Evolutionary conservation across 2,888 invertebrate species (phyloP).

Genomic region (Drosophila parthenogenetica): DNA sequence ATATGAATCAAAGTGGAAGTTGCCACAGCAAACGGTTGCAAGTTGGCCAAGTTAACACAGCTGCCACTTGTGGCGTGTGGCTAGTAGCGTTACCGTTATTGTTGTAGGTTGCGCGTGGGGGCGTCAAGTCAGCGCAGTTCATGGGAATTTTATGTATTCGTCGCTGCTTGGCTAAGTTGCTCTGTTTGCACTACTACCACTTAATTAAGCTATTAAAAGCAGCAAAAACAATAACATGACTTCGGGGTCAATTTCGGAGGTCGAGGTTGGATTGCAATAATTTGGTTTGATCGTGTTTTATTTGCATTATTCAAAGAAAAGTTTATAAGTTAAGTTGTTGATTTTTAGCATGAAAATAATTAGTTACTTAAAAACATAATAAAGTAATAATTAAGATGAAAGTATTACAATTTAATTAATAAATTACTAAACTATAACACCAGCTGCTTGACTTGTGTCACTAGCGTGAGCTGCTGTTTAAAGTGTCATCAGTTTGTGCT

Average conservation of each 20-base stretch:
- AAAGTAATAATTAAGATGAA: no score
- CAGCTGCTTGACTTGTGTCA: no score
- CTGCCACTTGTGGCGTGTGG: conserved; percentile 64
- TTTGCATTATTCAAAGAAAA: conserved; percentile 21
- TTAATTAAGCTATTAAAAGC: conserved; percentile 75
- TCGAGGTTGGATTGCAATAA: neutral
- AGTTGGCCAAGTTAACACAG: conserved; percentile 29
- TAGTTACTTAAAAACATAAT: neutral
- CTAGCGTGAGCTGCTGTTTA: no score
- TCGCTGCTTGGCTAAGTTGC: conserved; percentile 21
- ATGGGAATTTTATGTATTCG: conserved; percentile 49
- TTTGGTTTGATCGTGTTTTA: neutral
- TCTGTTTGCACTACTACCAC: conserved; percentile 59
- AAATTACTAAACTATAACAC: no score
- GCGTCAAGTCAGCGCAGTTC: conserved; percentile 64
- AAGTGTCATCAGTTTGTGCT: no score
- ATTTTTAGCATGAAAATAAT: neutral
- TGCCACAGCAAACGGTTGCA: conserved; percentile 7
- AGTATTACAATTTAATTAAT: no score
- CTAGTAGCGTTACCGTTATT: conserved; percentile 28
- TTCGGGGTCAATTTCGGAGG: conserved; percentile 17
- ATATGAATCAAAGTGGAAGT: conserved; percentile 67
- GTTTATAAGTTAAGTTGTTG: neutral
- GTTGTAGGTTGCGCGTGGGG: conserved; percentile 64
- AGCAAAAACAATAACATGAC: conserved; percentile 19